Conservation (phyloP, 2,888 invertebrate genomes). For the Meganola albula region DNA sequence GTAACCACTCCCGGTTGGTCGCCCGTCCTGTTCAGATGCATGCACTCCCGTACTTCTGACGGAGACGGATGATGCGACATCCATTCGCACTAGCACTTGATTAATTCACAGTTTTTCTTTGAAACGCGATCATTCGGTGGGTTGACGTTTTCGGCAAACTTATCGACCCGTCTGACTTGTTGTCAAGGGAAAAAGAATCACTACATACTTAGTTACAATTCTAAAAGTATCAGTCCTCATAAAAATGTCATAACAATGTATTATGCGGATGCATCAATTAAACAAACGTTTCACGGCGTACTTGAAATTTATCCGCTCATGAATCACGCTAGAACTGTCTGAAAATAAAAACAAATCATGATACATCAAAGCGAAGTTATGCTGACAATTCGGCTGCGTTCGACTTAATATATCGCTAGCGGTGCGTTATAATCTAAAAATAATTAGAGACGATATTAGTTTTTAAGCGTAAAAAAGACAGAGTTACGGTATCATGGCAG, state of each 20-base stretch:
- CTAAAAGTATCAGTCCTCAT: constrained; percentile 24
- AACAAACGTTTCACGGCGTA: constrained; percentile 61
- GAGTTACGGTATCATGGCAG: constrained; percentile 50
- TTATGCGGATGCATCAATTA: constrained; percentile 61
- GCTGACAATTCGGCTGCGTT: constrained; percentile 74
- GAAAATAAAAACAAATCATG: constrained; percentile 75
- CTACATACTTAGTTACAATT: neutral
- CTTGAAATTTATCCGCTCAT: constrained; percentile 69
- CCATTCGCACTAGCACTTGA: constrained; percentile 61
- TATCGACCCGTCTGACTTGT: constrained; percentile 50
- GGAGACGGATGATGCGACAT: constrained; percentile 56
- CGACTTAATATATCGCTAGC: constrained; percentile 72
- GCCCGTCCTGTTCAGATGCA: constrained; percentile 49
- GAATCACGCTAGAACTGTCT: constrained; percentile 67
- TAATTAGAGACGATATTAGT: constrained; percentile 77
- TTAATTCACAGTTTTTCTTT: constrained; percentile 73
- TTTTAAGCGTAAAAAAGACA: constrained; percentile 75
- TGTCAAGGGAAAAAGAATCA: constrained; percentile 29
- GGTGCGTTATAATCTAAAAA: constrained; percentile 77
- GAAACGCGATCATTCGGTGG: constrained; percentile 53
- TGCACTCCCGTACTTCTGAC: constrained; percentile 44
- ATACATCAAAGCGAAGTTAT: constrained; percentile 75
- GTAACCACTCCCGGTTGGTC: constrained; percentile 62
- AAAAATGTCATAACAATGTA: constrained; percentile 59
- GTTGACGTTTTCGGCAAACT: constrained; percentile 59